Evolutionary conservation across 2,888 invertebrate species (phyloP).

Genomic region (Steinernema scapterisci): DNA sequence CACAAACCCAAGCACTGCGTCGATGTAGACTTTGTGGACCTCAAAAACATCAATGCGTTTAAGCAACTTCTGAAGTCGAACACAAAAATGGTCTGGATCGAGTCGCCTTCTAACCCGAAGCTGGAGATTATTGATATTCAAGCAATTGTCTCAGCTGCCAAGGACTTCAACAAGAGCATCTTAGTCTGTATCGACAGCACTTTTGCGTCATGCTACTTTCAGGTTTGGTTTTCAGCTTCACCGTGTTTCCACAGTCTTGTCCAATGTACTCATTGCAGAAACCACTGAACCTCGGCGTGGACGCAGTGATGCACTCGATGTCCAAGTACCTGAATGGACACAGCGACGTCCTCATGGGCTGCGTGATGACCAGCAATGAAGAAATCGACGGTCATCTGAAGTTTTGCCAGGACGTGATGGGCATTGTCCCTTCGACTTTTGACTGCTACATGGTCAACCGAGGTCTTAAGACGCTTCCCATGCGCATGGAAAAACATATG

Average conservation of each 20-base stretch:
- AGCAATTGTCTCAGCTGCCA: slow-evolving; percentile 69
- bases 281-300: slow-evolving; percentile 85
- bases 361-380: slow-evolving; percentile 77
- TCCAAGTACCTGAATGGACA: slow-evolving; percentile 98
- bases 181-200: slow-evolving; percentile 84
- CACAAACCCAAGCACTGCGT: neutral
- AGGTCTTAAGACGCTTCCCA: slow-evolving; percentile 84
- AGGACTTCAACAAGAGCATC: slow-evolving; percentile 70
- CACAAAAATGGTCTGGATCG: slow-evolving; percentile 87
- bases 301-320: slow-evolving; percentile 84
- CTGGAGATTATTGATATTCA: slow-evolving; percentile 83
- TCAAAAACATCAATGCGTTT: slow-evolving; percentile 76
- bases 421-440: slow-evolving; percentile 89
- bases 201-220: slow-evolving; percentile 73
- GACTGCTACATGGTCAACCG: slow-evolving; percentile 86
- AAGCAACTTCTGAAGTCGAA: slow-evolving; percentile 77
- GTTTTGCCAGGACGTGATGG: slow-evolving; percentile 78
- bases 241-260: slow-evolving; percentile 35
- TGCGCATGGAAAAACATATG: slow-evolving; percentile 87
- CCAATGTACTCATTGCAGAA: slow-evolving; percentile 76
- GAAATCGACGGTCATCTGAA: slow-evolving; percentile 76
- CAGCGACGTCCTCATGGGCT: slow-evolving; percentile 92
- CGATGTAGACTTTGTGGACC: slow-evolving; percentile 69
- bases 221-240: too few species aligned
- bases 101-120: slow-evolving; percentile 89